These are phyloP conservation scores for Actinia equina DNA, from an alignment of 64 coral and sea anemone species.

Conservation along the genomic window DNA sequence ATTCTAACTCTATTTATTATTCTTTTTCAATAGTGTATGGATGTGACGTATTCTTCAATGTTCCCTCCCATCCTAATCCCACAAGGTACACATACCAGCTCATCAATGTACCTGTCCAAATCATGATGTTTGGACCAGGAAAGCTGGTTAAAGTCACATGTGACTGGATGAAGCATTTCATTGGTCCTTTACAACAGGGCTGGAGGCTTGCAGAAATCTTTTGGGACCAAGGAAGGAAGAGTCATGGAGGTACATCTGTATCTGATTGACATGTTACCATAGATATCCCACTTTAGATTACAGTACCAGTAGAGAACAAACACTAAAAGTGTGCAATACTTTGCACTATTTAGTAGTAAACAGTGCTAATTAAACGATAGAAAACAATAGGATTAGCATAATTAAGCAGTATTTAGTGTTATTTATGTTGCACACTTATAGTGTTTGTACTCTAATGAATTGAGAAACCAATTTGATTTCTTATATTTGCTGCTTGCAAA, in stretches of 20 bases:
- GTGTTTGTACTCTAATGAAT: too few relatives aligned
- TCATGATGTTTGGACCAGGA: conserved; percentile 86
- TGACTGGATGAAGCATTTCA: conserved; percentile 98
- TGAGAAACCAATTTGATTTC: too few relatives aligned
- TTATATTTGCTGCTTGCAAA: too few relatives aligned
- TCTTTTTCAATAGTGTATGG: conserved; percentile 61
- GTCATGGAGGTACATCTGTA: conserved; percentile 75
- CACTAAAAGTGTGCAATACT: too few relatives aligned
- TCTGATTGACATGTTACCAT: too few relatives aligned
- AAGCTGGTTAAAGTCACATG: conserved; percentile 94
- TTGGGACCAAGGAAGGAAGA: conserved; percentile 92
- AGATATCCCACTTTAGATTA: too few relatives aligned
- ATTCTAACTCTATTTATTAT: not conserved
- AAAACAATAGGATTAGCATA: too few relatives aligned
- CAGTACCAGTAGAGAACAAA: too few relatives aligned
- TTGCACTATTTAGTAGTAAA: too few relatives aligned
- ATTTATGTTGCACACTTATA: too few relatives aligned
- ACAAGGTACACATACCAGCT: conserved; percentile 77
- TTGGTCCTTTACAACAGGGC: conserved; percentile 63
- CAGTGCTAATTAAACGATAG: too few relatives aligned
- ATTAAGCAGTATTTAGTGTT: too few relatives aligned
- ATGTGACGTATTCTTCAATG: conserved; percentile 95
- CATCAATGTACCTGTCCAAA: conserved; percentile 81
- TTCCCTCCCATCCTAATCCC: conserved; percentile 81
- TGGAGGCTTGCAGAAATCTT: conserved; percentile 94